Evolutionary conservation across 2,797 vertebrate genomes (phyloP).

Genomic region (Megaceryle alcyon): DNA sequence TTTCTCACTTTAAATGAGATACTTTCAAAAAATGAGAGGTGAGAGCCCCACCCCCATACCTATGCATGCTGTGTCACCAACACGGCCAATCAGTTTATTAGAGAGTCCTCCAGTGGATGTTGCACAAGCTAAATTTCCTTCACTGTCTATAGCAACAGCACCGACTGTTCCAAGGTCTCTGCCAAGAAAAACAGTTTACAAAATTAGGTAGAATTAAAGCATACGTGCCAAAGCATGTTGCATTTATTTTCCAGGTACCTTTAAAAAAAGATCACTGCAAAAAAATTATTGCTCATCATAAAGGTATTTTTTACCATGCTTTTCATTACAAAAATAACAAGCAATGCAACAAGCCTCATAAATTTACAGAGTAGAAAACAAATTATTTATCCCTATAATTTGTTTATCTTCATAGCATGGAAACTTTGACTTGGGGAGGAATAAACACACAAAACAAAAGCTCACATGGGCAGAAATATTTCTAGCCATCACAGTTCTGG

Average conservation of each 20-base stretch:
- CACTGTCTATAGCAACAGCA: conserved; percentile 84
- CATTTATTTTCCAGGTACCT: conserved; percentile 33
- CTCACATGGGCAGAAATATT: background rate
- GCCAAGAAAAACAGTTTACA: conserved; percentile 70
- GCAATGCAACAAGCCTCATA: background rate
- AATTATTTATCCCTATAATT: background rate
- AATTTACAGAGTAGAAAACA: background rate
- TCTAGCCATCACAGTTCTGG: background rate
- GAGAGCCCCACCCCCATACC: conserved; percentile 75
- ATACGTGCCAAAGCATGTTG: conserved; percentile 40
- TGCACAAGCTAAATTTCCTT: conserved; percentile 86
- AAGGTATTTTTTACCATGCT: background rate
- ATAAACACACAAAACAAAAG: background rate
- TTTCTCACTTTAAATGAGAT: background rate
- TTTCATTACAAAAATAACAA: background rate
- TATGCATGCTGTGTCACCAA: conserved; percentile 88
- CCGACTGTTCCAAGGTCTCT: conserved; percentile 87
- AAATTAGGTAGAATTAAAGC: conserved; percentile 54
- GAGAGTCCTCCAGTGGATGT: conserved; percentile 86
- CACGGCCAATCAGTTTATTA: conserved; percentile 89
- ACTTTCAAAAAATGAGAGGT: background rate
- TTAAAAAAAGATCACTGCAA: conserved; percentile 13
- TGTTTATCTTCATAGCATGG: background rate
- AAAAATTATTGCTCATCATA: background rate
- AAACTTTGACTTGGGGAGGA: background rate